These are phyloP conservation scores for Vultur gryphus DNA, from an alignment of 2,797 vertebrate species.

Conservation along the genomic window DNA sequence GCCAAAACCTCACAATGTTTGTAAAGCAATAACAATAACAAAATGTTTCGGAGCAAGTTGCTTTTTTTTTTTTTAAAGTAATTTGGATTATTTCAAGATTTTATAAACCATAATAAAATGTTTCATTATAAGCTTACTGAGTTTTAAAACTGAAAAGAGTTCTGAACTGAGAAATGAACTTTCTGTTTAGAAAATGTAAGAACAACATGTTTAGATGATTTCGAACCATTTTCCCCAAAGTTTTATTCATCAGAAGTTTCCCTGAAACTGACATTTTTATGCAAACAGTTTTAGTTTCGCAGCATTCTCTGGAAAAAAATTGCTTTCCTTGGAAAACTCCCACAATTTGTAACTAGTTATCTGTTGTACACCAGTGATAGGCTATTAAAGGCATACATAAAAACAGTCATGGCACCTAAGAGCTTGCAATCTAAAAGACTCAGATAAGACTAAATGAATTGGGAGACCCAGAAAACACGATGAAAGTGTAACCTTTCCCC, in stretches of 20 bases:
- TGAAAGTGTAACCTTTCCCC: background rate
- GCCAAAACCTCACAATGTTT: background rate
- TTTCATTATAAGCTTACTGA: background rate
- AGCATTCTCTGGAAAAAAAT: background rate
- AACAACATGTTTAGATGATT: background rate
- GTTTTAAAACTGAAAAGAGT: background rate
- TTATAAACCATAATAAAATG: background rate
- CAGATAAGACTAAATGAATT: constrained; percentile 32
- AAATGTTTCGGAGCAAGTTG: background rate
- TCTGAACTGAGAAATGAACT: background rate
- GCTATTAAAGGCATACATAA: background rate
- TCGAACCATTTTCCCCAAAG: background rate
- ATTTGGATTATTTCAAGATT: background rate
- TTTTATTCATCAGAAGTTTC: background rate
- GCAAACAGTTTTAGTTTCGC: background rate
- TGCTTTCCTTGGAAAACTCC: background rate
- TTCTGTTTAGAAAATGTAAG: background rate
- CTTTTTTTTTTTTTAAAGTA: background rate
- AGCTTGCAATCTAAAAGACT: constrained; percentile 16
- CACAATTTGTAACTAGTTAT: background rate
- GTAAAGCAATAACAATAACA: background rate
- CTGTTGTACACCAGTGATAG: background rate
- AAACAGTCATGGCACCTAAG: background rate
- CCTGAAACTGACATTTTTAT: background rate
- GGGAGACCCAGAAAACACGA: background rate